Base-by-base conservation (phyloP, 2,113 vertebrate genomes). In the Lycocorax pyrrhopterus region DNA sequence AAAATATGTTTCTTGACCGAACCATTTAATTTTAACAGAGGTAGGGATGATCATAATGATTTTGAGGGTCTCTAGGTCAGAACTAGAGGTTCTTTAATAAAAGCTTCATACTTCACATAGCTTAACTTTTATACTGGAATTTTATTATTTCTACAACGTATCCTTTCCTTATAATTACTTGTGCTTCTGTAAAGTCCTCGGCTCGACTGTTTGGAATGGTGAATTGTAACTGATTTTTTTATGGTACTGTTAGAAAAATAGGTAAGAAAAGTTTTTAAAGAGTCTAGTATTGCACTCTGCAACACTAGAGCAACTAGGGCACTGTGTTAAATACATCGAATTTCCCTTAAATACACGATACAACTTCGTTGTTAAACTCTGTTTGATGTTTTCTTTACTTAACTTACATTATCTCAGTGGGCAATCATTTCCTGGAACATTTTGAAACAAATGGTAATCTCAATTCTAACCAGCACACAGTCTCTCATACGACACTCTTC, bases 351-450 rank as follows among this genome's bases (percentile, higher is more conserved):
- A 87, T 85, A 78, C 52, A 58, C 0, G 3, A 66, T 87, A 64
- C 68, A 69, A 55, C 93, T 91, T 91, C 3, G 22, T 93, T 32
- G 10, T 96, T 96, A 94, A 96, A 94, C 52, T 91, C 90, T 0
- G 59, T 96, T 97, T 97, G 93, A 97, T 96, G 95, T 96, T 97
- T 97, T 88, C 93, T 95, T 96, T 96, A 41, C 80, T 94, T 94
- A 85, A 20, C 58, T 89, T 90, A 41, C 47, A 52, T 95, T 98
- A 97, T 97, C 96, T 97, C 86, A 87, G 43, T 63, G 89, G 95
- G 96, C 94, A 92, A 97, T 98, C 96, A 13, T 96, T 97, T 97
- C 91, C 62, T 91, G 96, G 95, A 97, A 96, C 94, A 67, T 96
- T 97, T 94, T 96, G 89, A 97, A 98, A 96, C 96, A 91, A 97